Percentiles rank a stretch among this genome's conserved stretches.
Conservation (phyloP, 2,113 vertebrate species). For the zebrafish (Danio rerio) region DNA sequence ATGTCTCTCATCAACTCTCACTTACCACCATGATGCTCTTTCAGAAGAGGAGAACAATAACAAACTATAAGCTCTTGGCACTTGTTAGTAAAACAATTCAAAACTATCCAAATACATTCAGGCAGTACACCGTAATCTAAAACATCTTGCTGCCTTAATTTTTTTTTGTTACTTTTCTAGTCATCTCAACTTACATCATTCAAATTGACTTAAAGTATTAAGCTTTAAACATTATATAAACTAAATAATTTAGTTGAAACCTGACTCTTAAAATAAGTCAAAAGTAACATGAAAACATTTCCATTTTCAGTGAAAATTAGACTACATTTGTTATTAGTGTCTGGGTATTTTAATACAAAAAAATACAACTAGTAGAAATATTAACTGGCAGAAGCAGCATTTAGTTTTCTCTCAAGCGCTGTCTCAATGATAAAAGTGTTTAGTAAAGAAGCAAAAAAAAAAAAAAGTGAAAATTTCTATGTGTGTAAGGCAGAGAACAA, state of each 20-base stretch:
- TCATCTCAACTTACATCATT: no score
- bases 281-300: no score
- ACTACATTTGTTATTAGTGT: background rate
- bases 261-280: no score
- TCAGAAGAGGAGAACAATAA: conserved; percentile 56
- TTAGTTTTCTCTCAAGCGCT: background rate
- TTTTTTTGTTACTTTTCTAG: no score
- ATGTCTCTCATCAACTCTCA: conserved; percentile 56
- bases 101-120: background rate
- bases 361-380: background rate
- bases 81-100: background rate
- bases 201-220: no score
- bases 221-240: no score
- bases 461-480: background rate
- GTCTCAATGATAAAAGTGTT: background rate
- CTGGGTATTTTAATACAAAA: background rate
- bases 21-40: conserved; percentile 75
- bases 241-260: no score
- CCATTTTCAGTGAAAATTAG: background rate
- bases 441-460: background rate
- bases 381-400: background rate
- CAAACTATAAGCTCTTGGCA: conserved; percentile 49
- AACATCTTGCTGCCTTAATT: no score
- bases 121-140: background rate
- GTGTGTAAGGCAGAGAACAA: background rate